phyloP scores from a whole-genome alignment of 2,797 vertebrate genomes.

The Telmatherina bonti region DNA sequence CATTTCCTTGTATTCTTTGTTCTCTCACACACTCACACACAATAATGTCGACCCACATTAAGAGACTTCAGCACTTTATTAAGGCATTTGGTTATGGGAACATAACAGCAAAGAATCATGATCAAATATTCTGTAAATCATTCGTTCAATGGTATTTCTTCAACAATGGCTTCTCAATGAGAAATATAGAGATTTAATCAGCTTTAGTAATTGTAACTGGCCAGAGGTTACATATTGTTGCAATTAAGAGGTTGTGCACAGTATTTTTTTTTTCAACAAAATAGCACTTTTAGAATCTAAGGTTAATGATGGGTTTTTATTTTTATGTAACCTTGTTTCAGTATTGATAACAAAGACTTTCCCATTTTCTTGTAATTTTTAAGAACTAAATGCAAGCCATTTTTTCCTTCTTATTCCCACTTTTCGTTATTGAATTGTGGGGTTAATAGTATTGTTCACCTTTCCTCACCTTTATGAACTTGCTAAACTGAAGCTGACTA shows the following conservation, averaged over 20 bases:
- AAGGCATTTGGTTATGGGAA: conserved; percentile 1
- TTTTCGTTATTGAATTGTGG: not conserved
- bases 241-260: conserved; percentile 11
- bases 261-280: conserved; percentile 24
- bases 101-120: conserved; percentile 7
- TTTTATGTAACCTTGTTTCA: not conserved
- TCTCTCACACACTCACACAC: not conserved
- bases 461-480: conserved; percentile 3
- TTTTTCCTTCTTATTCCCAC: not conserved
- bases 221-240: conserved; percentile 16
- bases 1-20: not conserved
- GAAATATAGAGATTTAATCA: conserved; percentile 10
- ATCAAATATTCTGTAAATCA: conserved; percentile 6
- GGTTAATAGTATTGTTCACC: not conserved
- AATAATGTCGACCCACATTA: conserved; percentile 20
- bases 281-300: conserved; percentile 10
- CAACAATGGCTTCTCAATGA: conserved; percentile 4
- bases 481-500: conserved; percentile 22
- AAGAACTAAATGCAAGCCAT: not conserved
- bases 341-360: conserved; percentile 12
- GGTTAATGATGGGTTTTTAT: not conserved
- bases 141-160: conserved; percentile 31
- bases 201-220: conserved; percentile 7
- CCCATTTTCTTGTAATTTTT: conserved; percentile 5
- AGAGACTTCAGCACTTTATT: conserved; percentile 31